Base-by-base conservation (phyloP, 2,113 vertebrate species). In the Nyctereutes procyonoides region DNA sequence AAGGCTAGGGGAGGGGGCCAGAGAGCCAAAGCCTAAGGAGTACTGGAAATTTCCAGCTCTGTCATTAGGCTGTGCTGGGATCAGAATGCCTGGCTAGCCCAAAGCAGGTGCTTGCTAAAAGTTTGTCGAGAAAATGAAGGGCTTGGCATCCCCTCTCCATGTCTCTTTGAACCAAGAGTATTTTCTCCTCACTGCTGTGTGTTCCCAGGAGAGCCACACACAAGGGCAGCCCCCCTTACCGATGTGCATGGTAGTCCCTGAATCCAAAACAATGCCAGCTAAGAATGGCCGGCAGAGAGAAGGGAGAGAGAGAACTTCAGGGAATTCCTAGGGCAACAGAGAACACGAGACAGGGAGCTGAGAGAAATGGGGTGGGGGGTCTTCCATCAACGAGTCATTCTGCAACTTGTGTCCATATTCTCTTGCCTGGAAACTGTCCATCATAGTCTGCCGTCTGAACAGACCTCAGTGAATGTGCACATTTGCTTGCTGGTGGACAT, bases 401-500 rank as follows among this genome's bases (percentile, higher is more conserved):
- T 43, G 62, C 10, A 11, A 1, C 24, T 8, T 9, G 4, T 19
- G 13, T 17, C 30, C 51, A 14, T 20, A 30, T 63, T 43, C 56
- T 38, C 6, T 35, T 8, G 15, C 28, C 28, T 38, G 69, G 4
- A 69, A 28, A 32, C 38, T 1, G 17, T 5, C 26, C 79, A 3
- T 2, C 22, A 8, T 1, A 1, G 4, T 22, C 51, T 28, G 5
- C 0, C 7, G 35, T 63, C 8, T 5, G 48, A 1, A 48, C n/a
- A 58, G 8, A 16, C 22, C 13, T 22, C 48, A 7, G 4, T 32
- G 6, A 24, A 58, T 22, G 7, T 19, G 16, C 51, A 20, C 28
- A 0, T 35, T 43, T 32, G 60, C 32, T 14, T 0, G 5, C 0
- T 0, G 28, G 38, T 4, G 65, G 53, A 5, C 58, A 15, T 30